These are phyloP conservation scores for Myxocyprinus asiaticus DNA, from an alignment of 2,113 vertebrate species.

Conservation along the genomic window DNA sequence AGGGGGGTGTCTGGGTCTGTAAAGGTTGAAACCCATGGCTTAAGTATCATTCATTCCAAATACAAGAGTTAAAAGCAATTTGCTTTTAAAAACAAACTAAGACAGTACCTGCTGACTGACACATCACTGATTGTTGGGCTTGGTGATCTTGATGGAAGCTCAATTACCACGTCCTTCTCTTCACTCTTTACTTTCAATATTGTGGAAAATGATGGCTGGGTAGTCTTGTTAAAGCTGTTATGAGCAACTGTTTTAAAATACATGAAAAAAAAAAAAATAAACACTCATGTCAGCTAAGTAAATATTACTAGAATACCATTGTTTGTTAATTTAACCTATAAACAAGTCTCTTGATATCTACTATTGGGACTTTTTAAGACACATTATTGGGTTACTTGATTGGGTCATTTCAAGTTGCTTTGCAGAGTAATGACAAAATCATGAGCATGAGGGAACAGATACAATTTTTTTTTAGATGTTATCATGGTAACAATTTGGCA, in stretches of 20 bases:
- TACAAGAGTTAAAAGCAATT: background rate
- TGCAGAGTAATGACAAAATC: no score
- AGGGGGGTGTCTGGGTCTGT: no score
- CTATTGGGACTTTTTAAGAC: no score
- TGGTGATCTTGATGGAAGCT: constrained; percentile 45
- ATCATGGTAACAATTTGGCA: no score
- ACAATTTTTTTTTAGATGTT: no score
- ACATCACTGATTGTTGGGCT: constrained; percentile 69
- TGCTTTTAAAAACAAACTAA: background rate
- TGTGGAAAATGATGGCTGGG: background rate
- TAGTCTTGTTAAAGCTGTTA: background rate
- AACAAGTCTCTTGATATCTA: no score
- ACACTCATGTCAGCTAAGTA: no score
- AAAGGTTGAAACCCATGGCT: no score
- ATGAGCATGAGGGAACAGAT: no score
- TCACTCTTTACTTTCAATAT: background rate
- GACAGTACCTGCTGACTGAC: constrained; percentile 75
- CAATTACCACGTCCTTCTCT: constrained; percentile 3
- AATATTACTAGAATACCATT: background rate
- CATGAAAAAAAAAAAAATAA: background rate
- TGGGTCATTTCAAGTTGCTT: no score
- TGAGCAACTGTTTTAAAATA: constrained; percentile 12
- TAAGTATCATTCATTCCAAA: background rate
- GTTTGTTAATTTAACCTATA: no score
- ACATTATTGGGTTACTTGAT: no score